Conservation (phyloP, 2,888 invertebrate genomes). For the Disparrhopalites patrizii region DNA sequence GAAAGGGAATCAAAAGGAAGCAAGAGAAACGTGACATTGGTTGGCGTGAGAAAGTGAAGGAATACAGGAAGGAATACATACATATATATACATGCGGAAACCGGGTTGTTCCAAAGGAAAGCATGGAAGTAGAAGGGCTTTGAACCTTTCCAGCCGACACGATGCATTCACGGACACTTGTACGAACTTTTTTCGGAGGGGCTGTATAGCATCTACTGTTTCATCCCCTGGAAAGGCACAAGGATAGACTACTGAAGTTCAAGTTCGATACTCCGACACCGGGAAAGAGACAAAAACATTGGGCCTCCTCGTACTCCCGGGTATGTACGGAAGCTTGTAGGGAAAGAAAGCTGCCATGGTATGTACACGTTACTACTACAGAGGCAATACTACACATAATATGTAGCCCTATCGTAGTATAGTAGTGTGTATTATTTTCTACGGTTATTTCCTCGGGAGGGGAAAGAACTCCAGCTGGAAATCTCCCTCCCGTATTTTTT, state of each 20-base stretch:
- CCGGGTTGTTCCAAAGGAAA: too few relatives aligned
- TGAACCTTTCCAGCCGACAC: neutral
- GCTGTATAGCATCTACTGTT: too few relatives aligned
- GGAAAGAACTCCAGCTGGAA: neutral
- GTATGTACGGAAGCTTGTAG: too few relatives aligned
- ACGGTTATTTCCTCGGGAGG: neutral
- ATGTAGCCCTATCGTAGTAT: neutral
- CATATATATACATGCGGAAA: too few relatives aligned
- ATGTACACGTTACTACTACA: too few relatives aligned
- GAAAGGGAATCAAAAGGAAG: too few relatives aligned
- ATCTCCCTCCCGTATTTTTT: neutral
- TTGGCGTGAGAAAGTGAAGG: neutral
- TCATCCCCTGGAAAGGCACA: too few relatives aligned
- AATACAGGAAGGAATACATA: neutral
- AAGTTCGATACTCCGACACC: neutral
- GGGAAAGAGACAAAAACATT: neutral
- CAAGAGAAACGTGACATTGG: neutral
- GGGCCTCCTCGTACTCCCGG: neutral
- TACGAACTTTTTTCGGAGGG: conserved; percentile 13
- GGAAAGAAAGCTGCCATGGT: too few relatives aligned
- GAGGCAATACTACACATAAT: neutral
- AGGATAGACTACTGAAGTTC: neutral
- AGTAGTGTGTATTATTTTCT: neutral
- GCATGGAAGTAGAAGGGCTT: too few relatives aligned
- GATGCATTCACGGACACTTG: neutral